Percentiles rank a stretch among this genome's conserved stretches.
phyloP scores from a whole-genome alignment of 2,113 vertebrate species.

The human (Homo sapiens) region DNA sequence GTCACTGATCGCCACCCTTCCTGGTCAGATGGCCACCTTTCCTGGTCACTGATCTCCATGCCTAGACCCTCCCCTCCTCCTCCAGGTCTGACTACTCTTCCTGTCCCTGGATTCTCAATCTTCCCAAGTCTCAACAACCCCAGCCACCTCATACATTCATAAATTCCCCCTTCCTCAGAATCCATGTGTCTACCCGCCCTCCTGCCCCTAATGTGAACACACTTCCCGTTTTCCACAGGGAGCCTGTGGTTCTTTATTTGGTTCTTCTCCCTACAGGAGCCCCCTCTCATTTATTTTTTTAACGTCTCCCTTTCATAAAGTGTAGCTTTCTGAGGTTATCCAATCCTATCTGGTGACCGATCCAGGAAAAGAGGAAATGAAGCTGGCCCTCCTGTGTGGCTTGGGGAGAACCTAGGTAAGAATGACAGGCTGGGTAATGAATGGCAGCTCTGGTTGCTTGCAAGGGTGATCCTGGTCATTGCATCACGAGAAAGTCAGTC shows the following conservation, averaged over 20 bases:
- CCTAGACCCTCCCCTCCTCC: not conserved
- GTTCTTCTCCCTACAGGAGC: not conserved
- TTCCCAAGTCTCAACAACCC: not conserved
- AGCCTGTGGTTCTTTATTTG: not conserved
- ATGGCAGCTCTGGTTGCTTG: not conserved
- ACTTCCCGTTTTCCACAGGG: not conserved
- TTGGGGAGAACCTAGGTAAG: not conserved
- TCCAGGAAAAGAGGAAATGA: not conserved
- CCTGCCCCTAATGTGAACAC: not conserved
- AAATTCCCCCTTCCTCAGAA: not conserved
- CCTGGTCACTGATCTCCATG: not conserved
- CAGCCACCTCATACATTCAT: not conserved
- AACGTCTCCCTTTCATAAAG: not conserved
- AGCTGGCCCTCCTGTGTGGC: not conserved
- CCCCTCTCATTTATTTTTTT: too few species aligned
- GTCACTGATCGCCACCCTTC: not conserved
- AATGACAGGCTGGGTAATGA: not conserved
- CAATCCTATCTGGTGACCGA: not conserved
- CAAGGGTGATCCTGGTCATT: not conserved
- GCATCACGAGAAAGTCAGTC: fast-evolving
- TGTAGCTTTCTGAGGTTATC: not conserved
- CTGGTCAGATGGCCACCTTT: not conserved
- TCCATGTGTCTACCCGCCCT: not conserved
- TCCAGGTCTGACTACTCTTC: not conserved
- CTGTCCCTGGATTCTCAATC: not conserved